These are phyloP conservation scores for Tribolium castaneum DNA, from an alignment of 1,140 invertebrate genomes.

Conservation along the genomic window DNA sequence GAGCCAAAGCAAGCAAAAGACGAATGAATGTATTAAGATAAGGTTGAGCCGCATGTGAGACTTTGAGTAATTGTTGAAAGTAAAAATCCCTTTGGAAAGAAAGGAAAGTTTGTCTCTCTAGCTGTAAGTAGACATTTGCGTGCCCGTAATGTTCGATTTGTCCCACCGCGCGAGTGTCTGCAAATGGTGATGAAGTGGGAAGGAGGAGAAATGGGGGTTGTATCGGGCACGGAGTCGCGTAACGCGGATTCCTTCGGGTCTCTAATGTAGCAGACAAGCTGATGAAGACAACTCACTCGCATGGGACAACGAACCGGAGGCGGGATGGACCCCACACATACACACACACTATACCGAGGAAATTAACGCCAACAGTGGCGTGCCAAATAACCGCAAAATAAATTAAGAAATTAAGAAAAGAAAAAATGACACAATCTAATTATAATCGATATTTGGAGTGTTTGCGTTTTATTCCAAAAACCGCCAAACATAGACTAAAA, in stretches of 20 bases:
- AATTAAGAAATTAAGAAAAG: no score
- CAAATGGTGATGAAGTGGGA: slow-evolving; percentile 60
- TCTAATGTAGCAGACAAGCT: slow-evolving; percentile 61
- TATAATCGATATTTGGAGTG: no score
- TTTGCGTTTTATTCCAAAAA: no score
- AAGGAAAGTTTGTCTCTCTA: slow-evolving; percentile 6
- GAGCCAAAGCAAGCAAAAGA: background rate
- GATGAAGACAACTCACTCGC: slow-evolving; percentile 63
- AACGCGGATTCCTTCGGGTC: slow-evolving; percentile 46
- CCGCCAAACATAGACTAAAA: no score
- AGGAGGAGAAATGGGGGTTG: slow-evolving; percentile 48
- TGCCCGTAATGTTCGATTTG: slow-evolving; percentile 56
- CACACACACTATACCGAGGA: no score
- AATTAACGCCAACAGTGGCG: no score
- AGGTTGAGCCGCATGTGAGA: background rate
- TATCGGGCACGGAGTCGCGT: slow-evolving; percentile 43
- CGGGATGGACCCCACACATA: background rate
- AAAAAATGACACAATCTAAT: no score
- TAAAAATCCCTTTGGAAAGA: slow-evolving; percentile 1
- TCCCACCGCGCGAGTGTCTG: slow-evolving; percentile 55
- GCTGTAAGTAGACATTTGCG: slow-evolving; percentile 34
- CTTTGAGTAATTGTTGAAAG: slow-evolving; percentile 4
- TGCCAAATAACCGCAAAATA: no score
- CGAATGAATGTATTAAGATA: background rate
- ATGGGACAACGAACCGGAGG: slow-evolving; percentile 48